These are phyloP conservation scores for Pandemis corylana DNA, from an alignment of 2,888 invertebrate species.

Conservation along the genomic window DNA sequence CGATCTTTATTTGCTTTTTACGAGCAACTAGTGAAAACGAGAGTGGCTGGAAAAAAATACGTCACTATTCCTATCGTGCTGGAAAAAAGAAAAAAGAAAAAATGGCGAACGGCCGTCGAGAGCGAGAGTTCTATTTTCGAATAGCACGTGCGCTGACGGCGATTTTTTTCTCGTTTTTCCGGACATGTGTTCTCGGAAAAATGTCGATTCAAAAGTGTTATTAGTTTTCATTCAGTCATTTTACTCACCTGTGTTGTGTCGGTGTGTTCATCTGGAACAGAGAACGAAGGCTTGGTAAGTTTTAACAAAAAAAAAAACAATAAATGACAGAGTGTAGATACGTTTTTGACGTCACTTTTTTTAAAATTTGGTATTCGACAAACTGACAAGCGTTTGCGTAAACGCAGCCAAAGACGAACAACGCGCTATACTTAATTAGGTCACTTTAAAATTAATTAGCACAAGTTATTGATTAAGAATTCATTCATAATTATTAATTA, in stretches of 20 bases:
- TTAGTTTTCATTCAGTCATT: slow-evolving; percentile 36
- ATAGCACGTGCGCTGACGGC: slow-evolving; percentile 66
- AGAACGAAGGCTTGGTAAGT: neutral
- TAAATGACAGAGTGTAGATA: neutral
- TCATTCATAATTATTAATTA: no score
- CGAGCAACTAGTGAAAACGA: slow-evolving; percentile 77
- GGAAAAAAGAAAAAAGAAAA: slow-evolving; percentile 67
- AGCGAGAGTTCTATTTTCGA: slow-evolving; percentile 80
- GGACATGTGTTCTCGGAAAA: slow-evolving; percentile 53
- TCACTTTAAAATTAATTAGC: no score
- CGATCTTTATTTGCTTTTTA: slow-evolving; percentile 81
- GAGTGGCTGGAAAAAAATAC: slow-evolving; percentile 76
- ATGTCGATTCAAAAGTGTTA: slow-evolving; percentile 45
- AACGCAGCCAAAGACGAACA: no score
- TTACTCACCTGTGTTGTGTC: slow-evolving; percentile 36
- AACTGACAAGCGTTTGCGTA: no score
- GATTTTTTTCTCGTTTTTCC: slow-evolving; percentile 62
- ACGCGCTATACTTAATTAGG: neutral
- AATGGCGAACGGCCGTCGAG: slow-evolving; percentile 65
- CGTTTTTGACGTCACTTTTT: no score
- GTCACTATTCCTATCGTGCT: slow-evolving; percentile 82
- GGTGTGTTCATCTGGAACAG: slow-evolving; percentile 41
- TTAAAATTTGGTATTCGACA: no score
- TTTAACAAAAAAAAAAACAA: neutral
- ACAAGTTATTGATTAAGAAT: no score